Conservation (phyloP, 30 jellyfish, hydroid and myxozoan species). For the Nemopilema nomurai region DNA sequence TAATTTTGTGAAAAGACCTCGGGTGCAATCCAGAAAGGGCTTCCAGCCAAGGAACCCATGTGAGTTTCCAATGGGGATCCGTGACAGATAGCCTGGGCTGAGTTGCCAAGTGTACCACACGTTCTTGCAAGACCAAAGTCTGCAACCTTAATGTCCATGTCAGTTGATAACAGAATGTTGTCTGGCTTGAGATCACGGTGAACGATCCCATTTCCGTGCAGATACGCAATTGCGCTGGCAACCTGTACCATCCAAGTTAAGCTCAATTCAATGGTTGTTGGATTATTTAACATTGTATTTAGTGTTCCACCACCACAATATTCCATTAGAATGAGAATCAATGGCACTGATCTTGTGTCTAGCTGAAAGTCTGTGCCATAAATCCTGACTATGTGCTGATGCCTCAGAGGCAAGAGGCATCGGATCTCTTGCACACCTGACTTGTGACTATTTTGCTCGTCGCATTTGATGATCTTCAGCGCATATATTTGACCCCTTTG, state of each 20-base stretch:
- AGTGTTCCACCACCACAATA: slow-evolving; percentile 69
- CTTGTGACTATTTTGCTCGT: neutral
- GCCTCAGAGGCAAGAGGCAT: slow-evolving; percentile 22
- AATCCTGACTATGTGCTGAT: slow-evolving; percentile 44
- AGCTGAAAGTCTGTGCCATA: slow-evolving; percentile 47
- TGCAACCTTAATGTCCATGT: slow-evolving; percentile 54
- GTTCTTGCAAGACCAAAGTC: slow-evolving; percentile 79
- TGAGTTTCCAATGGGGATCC: slow-evolving; percentile 14
- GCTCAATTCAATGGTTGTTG: slow-evolving; percentile 6
- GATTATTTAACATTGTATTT: slow-evolving; percentile 3
- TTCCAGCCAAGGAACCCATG: slow-evolving; percentile 71
- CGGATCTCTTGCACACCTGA: slow-evolving; percentile 61
- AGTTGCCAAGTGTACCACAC: neutral
- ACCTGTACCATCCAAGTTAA: slow-evolving; percentile 67
- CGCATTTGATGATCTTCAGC: slow-evolving; percentile 23
- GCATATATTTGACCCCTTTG: slow-evolving; percentile 45
- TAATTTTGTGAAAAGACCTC: slow-evolving; percentile 58
- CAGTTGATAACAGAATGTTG: slow-evolving; percentile 41
- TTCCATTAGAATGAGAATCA: slow-evolving; percentile 53
- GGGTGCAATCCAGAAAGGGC: slow-evolving; percentile 82
- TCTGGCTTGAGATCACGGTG: slow-evolving; percentile 80
- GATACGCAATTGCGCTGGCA: slow-evolving; percentile 39
- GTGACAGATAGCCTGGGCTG: slow-evolving; percentile 1
- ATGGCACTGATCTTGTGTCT: slow-evolving; percentile 13
- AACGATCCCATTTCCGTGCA: slow-evolving; percentile 44